A percentile compares a stretch with the other conserved stretches of the same genome.
These are phyloP conservation scores for Congeria kusceri DNA, from an alignment of 2,888 invertebrate species.

Conservation along the genomic window DNA sequence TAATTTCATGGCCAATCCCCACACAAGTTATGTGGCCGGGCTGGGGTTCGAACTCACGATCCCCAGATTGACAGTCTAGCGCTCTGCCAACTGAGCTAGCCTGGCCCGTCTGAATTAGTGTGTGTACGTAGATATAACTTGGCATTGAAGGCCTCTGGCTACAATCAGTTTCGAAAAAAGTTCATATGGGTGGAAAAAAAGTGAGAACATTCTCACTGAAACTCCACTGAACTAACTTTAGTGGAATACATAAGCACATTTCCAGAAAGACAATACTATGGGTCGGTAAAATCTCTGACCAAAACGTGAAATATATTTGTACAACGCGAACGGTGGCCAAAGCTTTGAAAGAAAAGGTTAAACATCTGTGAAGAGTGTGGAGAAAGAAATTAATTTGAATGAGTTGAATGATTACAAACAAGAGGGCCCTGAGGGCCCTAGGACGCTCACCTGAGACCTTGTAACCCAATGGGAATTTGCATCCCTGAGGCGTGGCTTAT, in stretches of 20 bases:
- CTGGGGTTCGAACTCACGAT: too few species aligned
- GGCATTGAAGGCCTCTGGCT: background rate
- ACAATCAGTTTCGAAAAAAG: background rate
- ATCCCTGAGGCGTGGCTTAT: too few species aligned
- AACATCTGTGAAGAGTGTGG: slow-evolving; percentile 10
- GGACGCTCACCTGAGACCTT: too few species aligned
- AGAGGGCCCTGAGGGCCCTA: too few species aligned
- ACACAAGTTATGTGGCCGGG: too few species aligned
- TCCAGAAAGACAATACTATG: background rate
- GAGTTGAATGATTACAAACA: slow-evolving; percentile 4
- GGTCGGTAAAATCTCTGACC: background rate
- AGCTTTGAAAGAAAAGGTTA: background rate
- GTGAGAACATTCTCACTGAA: background rate
- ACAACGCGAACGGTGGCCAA: background rate
- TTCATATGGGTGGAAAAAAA: background rate
- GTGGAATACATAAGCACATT: background rate
- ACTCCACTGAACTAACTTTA: background rate
- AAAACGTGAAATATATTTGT: slow-evolving; percentile 10
- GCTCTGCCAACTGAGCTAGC: too few species aligned
- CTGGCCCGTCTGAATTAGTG: too few species aligned
- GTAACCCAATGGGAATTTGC: too few species aligned
- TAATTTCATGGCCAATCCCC: too few species aligned
- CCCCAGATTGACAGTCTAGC: too few species aligned
- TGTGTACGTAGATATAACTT: background rate
- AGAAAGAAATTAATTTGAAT: background rate